phyloP scores from a whole-genome alignment of 2,797 vertebrate species.

The Buphagus erythrorhynchus region DNA sequence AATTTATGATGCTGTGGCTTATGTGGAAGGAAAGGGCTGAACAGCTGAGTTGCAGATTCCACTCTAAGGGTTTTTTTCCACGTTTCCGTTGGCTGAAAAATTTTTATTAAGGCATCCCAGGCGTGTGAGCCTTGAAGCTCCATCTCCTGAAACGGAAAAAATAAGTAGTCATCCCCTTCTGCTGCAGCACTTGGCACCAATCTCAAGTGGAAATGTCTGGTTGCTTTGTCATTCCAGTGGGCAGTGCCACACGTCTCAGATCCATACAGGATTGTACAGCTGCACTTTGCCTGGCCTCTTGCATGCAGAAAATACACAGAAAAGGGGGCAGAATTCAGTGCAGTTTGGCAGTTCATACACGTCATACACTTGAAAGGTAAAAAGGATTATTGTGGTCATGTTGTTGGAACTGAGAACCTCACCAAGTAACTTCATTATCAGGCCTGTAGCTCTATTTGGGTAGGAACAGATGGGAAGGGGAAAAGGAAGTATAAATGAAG shows the following conservation, averaged over 20 bases:
- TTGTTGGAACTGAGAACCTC: not conserved
- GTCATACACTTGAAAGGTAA: not conserved
- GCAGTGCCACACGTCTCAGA: not conserved
- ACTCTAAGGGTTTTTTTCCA: not conserved
- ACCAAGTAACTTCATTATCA: slow-evolving; percentile 11
- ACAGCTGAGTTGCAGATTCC: slow-evolving; percentile 3
- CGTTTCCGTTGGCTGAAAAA: not conserved
- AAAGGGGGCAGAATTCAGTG: not conserved
- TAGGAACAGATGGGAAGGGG: slow-evolving; percentile 54
- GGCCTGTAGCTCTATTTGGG: slow-evolving; percentile 19
- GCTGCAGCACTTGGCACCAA: slow-evolving; percentile 44
- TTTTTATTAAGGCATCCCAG: slow-evolving; percentile 27
- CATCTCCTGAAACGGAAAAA: slow-evolving; percentile 15
- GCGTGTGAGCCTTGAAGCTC: not conserved
- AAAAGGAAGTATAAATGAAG: slow-evolving; percentile 47
- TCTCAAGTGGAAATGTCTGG: slow-evolving; percentile 36
- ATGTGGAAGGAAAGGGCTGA: not conserved
- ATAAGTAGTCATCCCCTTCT: slow-evolving; percentile 11
- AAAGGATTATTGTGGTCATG: not conserved
- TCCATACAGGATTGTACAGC: not conserved
- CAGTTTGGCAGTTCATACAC: not conserved
- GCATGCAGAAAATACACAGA: not conserved
- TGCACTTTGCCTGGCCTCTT: not conserved
- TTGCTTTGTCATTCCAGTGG: slow-evolving; percentile 56
- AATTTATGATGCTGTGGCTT: not conserved